These are phyloP conservation scores for Lasius fuliginosus DNA, from an alignment of 2,888 invertebrate genomes.

Conservation along the genomic window DNA sequence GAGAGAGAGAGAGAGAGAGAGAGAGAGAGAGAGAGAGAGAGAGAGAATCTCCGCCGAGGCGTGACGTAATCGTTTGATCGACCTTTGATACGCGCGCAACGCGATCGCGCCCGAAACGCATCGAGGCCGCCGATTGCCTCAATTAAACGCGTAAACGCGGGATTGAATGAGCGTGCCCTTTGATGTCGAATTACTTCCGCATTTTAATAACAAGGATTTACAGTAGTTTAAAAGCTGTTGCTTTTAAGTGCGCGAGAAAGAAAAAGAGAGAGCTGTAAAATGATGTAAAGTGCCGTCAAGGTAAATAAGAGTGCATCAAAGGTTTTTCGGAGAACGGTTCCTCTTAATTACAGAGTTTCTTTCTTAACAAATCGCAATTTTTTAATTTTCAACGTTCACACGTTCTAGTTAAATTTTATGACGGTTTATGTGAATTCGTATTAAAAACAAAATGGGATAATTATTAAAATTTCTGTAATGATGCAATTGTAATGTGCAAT, in stretches of 20 bases:
- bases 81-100: constrained; percentile 25
- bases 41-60: constrained; percentile 13
- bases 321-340: neutral
- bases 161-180: constrained; percentile 39
- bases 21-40: neutral
- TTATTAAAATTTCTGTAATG: constrained; percentile 4
- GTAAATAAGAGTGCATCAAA: neutral
- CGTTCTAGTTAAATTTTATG: constrained; percentile 2
- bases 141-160: constrained; percentile 50
- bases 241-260: neutral
- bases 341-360: neutral
- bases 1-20: neutral
- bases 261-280: neutral
- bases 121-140: constrained; percentile 18
- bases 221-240: constrained; percentile 21
- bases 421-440: neutral
- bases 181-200: constrained; percentile 41
- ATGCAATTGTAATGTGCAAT: neutral
- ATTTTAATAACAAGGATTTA: constrained; percentile 38
- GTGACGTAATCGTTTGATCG: constrained; percentile 51
- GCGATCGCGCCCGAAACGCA: neutral
- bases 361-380: neutral
- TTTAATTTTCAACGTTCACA: neutral
- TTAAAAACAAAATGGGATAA: neutral
- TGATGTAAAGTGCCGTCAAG: neutral